Evolutionary conservation across 2,888 invertebrate species (phyloP), one percentile per base, ranked within the genome.

Genomic region (Dascillus cervinus): DNA sequence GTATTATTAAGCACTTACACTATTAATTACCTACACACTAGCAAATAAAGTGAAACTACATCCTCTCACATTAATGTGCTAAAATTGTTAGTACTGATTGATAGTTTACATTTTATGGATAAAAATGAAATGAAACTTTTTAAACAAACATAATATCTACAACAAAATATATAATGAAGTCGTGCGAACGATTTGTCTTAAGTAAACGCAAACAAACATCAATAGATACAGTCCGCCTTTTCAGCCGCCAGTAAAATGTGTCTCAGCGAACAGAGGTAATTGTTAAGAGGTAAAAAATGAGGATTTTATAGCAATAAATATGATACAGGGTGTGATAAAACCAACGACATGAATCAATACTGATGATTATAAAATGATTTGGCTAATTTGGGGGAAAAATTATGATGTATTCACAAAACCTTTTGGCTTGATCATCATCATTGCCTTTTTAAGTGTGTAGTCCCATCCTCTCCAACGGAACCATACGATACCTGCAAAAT

Each of bases 401-500:
- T 15, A 22, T 29, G 17, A 15, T 9, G 32, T 12, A 11, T 27
- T 38, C n/a, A 35, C 21, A 46, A 73, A 68, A 35, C 79, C 80
- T 65, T 77, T 81, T 20, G 90, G 90, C 59, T 86, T 83, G 57
- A 91, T 91, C 89, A 90, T 88, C 88, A 91, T 89, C 36, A 79
- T 79, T 2, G 91, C 86, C 52, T 79, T 79, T 65, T 89, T 90
- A 42, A 91, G 66, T 10, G 90, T 90, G 68, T 91, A 91, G 65
- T 90, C 90, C 90, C 91, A 91, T 31, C 91, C 90, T 66, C 88
- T 77, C 90, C 90, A 91, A 54, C 90, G 82, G 78, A 90, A 91
- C 90, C 90, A 91, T 3, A 91, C 90, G 49, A 91, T 90, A 43
- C 86, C 85, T 84, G 62, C 13, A 39, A 49, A 11, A 2, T 3